These are phyloP conservation scores for Sturnira hondurensis DNA, from an alignment of 2,113 vertebrate genomes.

Conservation along the genomic window DNA sequence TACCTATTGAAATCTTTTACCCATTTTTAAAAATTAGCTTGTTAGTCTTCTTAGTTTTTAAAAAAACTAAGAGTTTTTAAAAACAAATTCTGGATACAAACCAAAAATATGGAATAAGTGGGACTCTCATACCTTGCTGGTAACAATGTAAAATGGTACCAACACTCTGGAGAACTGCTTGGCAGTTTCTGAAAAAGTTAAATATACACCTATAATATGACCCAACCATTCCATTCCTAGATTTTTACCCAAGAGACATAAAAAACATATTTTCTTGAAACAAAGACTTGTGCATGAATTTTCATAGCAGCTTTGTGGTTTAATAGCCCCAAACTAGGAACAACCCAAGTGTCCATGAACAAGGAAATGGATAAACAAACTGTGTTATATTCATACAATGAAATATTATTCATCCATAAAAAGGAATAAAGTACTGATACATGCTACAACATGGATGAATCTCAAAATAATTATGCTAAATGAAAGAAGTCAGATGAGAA, in stretches of 20 bases:
- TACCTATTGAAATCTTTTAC: neutral
- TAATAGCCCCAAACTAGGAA: neutral
- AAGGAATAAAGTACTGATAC: neutral
- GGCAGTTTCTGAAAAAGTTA: neutral
- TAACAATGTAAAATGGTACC: neutral
- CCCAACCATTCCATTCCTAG: neutral
- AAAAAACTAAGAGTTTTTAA: no score
- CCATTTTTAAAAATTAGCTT: neutral
- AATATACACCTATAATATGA: neutral
- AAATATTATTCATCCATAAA: neutral
- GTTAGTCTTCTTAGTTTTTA: neutral
- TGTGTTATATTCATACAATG: neutral
- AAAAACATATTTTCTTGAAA: neutral
- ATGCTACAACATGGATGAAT: neutral
- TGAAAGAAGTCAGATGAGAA: slow-evolving; percentile 8
- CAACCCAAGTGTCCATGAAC: neutral
- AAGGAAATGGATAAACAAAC: neutral
- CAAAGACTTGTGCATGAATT: neutral
- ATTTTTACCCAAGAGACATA: neutral
- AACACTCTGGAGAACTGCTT: neutral
- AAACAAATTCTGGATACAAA: neutral
- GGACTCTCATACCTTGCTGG: neutral
- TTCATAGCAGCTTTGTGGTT: neutral
- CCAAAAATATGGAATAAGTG: neutral
- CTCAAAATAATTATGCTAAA: slow-evolving; percentile 2